A percentile compares a stretch with the other conserved stretches of the same genome.
phyloP scores from a whole-genome alignment of 2,888 invertebrate genomes.

The Petrolisthes cinctipes region DNA sequence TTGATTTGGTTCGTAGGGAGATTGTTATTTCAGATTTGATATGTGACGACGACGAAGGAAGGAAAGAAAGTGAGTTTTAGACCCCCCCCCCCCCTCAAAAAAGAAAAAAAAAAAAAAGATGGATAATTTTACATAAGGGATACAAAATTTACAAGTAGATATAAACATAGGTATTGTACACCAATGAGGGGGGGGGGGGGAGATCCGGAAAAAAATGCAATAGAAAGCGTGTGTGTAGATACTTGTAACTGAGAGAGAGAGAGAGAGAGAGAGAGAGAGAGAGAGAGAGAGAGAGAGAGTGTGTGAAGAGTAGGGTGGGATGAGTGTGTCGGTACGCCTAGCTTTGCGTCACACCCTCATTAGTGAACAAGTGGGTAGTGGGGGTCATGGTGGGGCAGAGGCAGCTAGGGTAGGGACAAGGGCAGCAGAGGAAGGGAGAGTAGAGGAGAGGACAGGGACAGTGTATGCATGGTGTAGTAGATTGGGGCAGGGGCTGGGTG shows the following conservation, averaged over 20 bases:
- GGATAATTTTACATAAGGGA: too few species aligned
- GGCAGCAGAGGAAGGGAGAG: not conserved
- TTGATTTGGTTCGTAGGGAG: too few species aligned
- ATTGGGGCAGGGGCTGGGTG: too few species aligned
- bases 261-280: not conserved
- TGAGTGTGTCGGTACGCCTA: not conserved
- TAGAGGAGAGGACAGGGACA: not conserved
- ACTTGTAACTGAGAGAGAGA: not conserved
- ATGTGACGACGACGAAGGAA: not conserved
- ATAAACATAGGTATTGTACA: too few species aligned
- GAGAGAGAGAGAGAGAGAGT: not conserved
- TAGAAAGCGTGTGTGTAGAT: not conserved
- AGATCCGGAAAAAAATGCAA: not conserved
- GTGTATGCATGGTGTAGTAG: not conserved
- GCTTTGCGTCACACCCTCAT: too few species aligned
- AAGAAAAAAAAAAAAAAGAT: too few species aligned
- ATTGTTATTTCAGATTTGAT: too few species aligned
- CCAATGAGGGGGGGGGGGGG: not conserved
- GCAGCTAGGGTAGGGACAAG: not conserved
- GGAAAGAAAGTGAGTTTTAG: not conserved
- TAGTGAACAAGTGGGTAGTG: not conserved
- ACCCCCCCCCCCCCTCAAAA: too few species aligned
- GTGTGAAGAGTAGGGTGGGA: not conserved
- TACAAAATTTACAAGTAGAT: too few species aligned
- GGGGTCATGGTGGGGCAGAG: not conserved